phyloP scores from a whole-genome alignment of 1,140 invertebrate species.

The Melanaphis sacchari region DNA sequence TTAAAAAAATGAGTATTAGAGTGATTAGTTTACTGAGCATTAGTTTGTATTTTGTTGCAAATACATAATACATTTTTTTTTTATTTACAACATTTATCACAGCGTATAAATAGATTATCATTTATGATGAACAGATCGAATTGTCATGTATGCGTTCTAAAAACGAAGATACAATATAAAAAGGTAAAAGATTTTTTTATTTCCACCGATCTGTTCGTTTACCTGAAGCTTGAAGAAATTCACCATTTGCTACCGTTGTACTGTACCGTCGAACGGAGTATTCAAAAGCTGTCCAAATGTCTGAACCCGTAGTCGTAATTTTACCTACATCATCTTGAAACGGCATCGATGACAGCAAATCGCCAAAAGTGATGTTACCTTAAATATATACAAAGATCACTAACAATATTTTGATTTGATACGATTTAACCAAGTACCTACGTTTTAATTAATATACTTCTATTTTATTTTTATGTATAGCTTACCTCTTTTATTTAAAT shows the following conservation, averaged over 20 bases:
- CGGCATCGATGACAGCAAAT: constrained; percentile 64
- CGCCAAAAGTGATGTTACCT: constrained; percentile 68
- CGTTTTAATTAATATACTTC: not conserved
- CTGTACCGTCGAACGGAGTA: not conserved
- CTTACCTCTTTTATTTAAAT: constrained; percentile 66
- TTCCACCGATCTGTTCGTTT: not conserved
- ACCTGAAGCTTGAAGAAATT: constrained; percentile 2
- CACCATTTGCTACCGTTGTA: not conserved
- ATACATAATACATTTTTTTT: not conserved
- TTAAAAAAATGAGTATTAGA: not conserved
- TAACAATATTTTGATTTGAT: not conserved
- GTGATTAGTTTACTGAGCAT: not conserved
- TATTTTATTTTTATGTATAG: not conserved
- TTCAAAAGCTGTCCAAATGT: constrained; percentile 8
- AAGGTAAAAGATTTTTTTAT: not conserved
- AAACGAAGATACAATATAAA: not conserved
- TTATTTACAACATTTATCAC: not conserved
- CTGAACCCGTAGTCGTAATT: not conserved
- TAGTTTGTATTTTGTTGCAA: not conserved
- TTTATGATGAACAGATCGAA: not conserved
- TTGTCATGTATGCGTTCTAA: not conserved
- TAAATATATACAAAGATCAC: not conserved
- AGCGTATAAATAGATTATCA: no score
- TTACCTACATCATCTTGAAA: not conserved
- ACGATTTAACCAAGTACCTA: not conserved